A percentile compares a stretch with the other conserved stretches of the same genome.
phyloP scores from a whole-genome alignment of 2,888 invertebrate genomes.

The Saturnia pavonia region DNA sequence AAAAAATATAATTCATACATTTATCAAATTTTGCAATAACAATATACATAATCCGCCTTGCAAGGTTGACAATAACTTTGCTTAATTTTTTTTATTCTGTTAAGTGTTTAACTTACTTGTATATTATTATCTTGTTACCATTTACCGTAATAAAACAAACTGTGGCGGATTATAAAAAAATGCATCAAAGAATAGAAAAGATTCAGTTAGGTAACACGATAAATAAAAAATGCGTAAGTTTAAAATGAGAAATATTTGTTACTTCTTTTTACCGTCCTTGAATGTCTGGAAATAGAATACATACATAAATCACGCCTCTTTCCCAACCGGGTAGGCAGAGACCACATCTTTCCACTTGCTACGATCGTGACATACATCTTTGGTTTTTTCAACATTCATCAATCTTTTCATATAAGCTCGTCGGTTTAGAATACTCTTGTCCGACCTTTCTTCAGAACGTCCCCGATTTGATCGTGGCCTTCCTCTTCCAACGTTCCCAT shows the following conservation, averaged over 20 bases:
- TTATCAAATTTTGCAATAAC: conserved; percentile 2
- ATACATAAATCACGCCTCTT: too few species aligned
- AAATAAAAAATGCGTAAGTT: not conserved
- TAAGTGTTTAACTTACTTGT: not conserved
- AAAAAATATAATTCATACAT: not conserved
- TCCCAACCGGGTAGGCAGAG: too few species aligned
- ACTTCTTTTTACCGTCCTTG: not conserved
- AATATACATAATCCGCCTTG: not conserved
- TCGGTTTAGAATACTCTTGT: too few species aligned
- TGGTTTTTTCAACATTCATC: too few species aligned
- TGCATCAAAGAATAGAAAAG: not conserved
- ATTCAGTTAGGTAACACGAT: not conserved
- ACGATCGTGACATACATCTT: too few species aligned
- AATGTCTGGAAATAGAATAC: not conserved
- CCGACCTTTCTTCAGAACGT: too few species aligned
- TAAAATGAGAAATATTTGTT: not conserved
- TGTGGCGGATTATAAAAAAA: not conserved
- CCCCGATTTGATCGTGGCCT: too few species aligned
- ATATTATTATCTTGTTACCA: conserved; percentile 2
- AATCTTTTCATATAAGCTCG: too few species aligned
- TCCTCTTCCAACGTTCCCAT: too few species aligned
- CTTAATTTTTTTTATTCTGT: conserved; percentile 1
- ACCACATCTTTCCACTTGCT: too few species aligned
- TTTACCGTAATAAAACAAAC: conserved; percentile 11
- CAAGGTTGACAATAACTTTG: not conserved